phyloP scores from a whole-genome alignment of 2,888 invertebrate genomes.

The Diogma glabrata region DNA sequence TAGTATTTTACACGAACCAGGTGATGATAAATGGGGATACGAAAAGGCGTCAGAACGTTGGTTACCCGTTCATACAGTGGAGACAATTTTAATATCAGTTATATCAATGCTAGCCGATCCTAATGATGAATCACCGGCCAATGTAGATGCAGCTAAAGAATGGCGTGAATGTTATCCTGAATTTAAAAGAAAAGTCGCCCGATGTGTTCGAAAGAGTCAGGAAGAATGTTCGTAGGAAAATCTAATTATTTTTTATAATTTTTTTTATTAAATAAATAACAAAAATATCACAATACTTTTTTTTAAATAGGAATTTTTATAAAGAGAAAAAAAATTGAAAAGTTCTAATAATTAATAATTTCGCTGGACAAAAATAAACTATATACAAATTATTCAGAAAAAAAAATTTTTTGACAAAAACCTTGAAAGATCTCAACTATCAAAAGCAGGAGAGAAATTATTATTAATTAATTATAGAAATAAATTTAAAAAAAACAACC shows the following conservation, averaged over 20 bases:
- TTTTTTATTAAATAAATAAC: slow-evolving; percentile 6
- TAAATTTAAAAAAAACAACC: too few relatives aligned
- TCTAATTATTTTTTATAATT: slow-evolving; percentile 18
- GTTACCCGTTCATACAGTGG: slow-evolving; percentile 97
- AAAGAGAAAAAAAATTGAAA: slow-evolving; percentile 5
- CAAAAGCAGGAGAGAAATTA: too few relatives aligned
- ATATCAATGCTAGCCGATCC: slow-evolving; percentile 99
- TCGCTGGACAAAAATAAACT: too few relatives aligned
- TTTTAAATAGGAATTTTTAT: slow-evolving; percentile 12
- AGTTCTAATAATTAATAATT: too few relatives aligned
- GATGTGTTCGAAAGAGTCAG: slow-evolving; percentile 97
- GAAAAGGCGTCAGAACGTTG: slow-evolving; percentile 97
- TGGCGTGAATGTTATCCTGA: slow-evolving; percentile 95
- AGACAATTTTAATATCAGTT: slow-evolving; percentile 97
- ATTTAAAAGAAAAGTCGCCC: slow-evolving; percentile 95
- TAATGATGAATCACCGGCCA: slow-evolving; percentile 97
- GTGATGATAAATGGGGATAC: slow-evolving; percentile 97
- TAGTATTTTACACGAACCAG: slow-evolving; percentile 97
- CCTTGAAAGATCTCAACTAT: too few relatives aligned
- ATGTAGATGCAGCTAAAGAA: slow-evolving; percentile 99
- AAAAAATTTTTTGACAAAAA: too few relatives aligned
- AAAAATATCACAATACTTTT: slow-evolving; percentile 28
- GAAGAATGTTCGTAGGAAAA: slow-evolving; percentile 83
- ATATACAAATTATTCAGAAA: too few relatives aligned
- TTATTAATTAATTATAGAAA: too few relatives aligned